A percentile compares a stretch with the other conserved stretches of the same genome.
These are phyloP conservation scores for Toxonevra muliebris DNA, from an alignment of 2,888 invertebrate species.

Conservation along the genomic window DNA sequence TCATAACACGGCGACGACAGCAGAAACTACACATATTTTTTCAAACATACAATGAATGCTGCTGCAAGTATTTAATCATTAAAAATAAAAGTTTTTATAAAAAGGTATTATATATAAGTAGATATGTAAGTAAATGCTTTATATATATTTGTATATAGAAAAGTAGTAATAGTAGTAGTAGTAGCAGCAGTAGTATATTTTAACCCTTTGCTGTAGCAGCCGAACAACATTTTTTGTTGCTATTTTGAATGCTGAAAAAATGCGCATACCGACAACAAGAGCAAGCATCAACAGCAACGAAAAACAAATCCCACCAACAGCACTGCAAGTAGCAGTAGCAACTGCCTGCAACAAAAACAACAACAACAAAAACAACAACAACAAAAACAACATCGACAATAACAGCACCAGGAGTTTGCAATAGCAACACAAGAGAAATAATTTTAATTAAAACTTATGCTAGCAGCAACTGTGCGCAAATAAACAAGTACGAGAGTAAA, in stretches of 20 bases:
- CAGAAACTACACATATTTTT: too few species aligned
- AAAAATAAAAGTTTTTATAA: too few species aligned
- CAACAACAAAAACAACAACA: conserved; percentile 13
- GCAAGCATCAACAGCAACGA: conserved; percentile 10
- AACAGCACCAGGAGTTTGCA: conserved; percentile 15
- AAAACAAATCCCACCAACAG: conserved; percentile 14
- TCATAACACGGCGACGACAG: neutral
- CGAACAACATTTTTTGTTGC: too few species aligned
- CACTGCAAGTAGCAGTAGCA: neutral
- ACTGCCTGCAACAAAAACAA: conserved; percentile 1
- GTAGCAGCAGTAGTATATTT: too few species aligned
- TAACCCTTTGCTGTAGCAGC: too few species aligned
- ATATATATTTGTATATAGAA: too few species aligned
- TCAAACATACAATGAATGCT: too few species aligned
- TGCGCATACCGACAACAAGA: conserved; percentile 14
- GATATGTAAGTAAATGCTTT: too few species aligned
- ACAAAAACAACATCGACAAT: conserved; percentile 27
- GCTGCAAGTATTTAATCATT: too few species aligned
- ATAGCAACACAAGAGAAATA: conserved; percentile 41
- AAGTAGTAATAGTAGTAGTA: too few species aligned
- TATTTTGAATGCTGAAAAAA: neutral
- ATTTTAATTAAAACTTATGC: conserved; percentile 64
- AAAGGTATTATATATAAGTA: too few species aligned
- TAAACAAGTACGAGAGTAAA: conserved; percentile 37
- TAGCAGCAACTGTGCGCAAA: conserved; percentile 17